A percentile compares a stretch with the other conserved stretches of the same genome.
Evolutionary conservation across 2,113 vertebrate genomes (phyloP).

Genomic region (Microcebus jonahi): DNA sequence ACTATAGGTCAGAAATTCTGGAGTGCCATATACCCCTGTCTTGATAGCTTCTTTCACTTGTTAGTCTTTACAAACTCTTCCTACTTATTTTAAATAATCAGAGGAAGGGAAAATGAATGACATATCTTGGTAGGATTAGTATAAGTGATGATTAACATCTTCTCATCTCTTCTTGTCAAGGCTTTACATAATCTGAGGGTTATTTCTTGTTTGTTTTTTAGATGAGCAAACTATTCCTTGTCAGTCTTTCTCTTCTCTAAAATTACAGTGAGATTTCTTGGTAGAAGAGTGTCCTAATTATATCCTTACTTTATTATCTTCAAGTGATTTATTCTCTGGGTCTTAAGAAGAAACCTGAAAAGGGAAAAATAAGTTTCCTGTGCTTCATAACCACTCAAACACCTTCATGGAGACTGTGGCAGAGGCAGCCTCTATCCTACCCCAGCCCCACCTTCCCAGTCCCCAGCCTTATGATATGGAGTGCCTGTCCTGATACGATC

Average conservation of each 20-base stretch:
- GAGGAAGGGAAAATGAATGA: not conserved
- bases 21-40: not conserved
- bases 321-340: not conserved
- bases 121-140: not conserved
- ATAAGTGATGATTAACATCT: not conserved
- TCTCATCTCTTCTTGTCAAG: not conserved
- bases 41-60: not conserved
- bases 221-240: not conserved
- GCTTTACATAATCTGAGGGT: not conserved
- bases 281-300: not conserved
- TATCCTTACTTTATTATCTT: not conserved
- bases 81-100: not conserved
- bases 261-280: not conserved
- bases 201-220: not conserved
- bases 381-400: not conserved
- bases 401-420: not conserved
- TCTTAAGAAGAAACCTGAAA: not conserved
- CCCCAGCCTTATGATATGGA: not conserved
- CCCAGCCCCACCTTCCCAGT: fast-evolving
- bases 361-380: not conserved
- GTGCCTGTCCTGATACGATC: not conserved
- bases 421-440: not conserved
- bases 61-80: not conserved
- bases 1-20: not conserved
- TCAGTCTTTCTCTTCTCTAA: not conserved